phyloP scores from a whole-genome alignment of 2,113 vertebrate genomes.

The Thamnophis sirtalis region DNA sequence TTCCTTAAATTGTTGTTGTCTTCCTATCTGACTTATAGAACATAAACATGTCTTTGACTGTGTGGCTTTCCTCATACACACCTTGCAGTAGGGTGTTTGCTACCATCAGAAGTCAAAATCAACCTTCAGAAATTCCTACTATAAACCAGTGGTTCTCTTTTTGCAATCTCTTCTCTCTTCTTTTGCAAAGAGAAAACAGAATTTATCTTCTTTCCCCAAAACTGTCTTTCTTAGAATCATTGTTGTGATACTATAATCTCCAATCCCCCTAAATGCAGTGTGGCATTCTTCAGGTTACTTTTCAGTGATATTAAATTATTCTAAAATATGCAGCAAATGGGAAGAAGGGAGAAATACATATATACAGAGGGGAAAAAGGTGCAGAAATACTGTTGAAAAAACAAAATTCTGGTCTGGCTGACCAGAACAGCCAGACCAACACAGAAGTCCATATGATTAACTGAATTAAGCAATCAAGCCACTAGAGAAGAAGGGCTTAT shows the following conservation, averaged over 20 bases:
- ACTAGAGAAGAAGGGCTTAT: constrained; percentile 40
- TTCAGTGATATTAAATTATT: not conserved
- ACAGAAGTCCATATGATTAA: constrained; percentile 30
- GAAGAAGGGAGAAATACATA: not conserved
- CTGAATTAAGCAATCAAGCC: constrained; percentile 39
- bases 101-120: not conserved
- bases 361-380: constrained; percentile 2
- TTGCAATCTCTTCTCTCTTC: not conserved
- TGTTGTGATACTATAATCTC: not conserved
- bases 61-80: not conserved
- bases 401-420: constrained; percentile 22
- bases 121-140: not conserved
- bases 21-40: not conserved
- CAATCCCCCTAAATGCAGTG: not conserved
- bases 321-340: constrained; percentile 30
- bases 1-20: too few species aligned
- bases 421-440: constrained; percentile 34
- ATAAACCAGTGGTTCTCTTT: not conserved
- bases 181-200: not conserved
- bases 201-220: not conserved
- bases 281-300: not conserved
- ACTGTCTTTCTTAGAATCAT: not conserved
- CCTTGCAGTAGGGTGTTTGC: not conserved
- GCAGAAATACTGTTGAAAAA: constrained; percentile 38
- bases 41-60: not conserved